These are phyloP conservation scores for Phrixothrix hirtus DNA, from an alignment of 2,888 invertebrate species.

Conservation along the genomic window DNA sequence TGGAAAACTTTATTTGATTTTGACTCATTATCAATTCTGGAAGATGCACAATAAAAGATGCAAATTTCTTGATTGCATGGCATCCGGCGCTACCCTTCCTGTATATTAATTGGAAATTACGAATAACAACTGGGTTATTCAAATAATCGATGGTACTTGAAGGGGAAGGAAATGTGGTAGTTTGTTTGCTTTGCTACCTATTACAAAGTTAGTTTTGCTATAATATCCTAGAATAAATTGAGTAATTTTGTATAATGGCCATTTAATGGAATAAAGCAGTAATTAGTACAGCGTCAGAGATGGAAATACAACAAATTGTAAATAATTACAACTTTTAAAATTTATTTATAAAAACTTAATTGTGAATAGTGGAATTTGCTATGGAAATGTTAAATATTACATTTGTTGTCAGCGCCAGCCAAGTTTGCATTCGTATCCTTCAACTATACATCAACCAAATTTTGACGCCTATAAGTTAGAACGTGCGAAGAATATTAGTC, in stretches of 20 bases:
- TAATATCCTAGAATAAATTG: constrained; percentile 9
- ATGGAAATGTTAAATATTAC: too few species aligned
- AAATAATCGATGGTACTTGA: constrained; percentile 29
- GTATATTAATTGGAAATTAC: constrained; percentile 33
- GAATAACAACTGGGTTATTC: constrained; percentile 31
- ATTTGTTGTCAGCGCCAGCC: too few species aligned
- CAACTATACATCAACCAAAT: too few species aligned
- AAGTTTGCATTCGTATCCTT: too few species aligned
- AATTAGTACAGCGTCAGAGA: background rate
- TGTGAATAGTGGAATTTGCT: too few species aligned
- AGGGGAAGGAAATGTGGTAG: constrained; percentile 19
- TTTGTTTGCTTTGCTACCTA: constrained; percentile 23
- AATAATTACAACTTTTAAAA: background rate
- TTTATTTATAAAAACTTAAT: too few species aligned
- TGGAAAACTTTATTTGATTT: constrained; percentile 19
- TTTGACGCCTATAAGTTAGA: too few species aligned
- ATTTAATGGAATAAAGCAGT: background rate
- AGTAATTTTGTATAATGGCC: background rate
- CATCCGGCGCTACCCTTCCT: constrained; percentile 26
- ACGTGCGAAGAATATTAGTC: too few species aligned
- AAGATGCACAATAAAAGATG: constrained; percentile 32
- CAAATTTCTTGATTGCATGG: constrained; percentile 32
- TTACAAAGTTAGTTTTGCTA: constrained; percentile 14
- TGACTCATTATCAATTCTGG: constrained; percentile 25
- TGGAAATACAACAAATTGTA: background rate